Evolutionary conservation across 2,113 vertebrate species (phyloP).

Genomic region (Channa maculata): DNA sequence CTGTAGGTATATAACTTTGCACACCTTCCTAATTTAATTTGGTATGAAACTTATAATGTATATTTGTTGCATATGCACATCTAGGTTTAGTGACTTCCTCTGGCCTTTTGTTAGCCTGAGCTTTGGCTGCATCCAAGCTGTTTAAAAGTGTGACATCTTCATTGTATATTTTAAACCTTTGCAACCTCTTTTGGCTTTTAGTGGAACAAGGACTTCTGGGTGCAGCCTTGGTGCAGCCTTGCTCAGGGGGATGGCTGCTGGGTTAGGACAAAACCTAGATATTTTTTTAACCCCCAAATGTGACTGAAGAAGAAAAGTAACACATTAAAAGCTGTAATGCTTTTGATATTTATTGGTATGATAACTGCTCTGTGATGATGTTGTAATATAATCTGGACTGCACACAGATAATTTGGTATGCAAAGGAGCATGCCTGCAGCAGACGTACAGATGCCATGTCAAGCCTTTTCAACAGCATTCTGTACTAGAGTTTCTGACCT

Average conservation of each 20-base stretch:
- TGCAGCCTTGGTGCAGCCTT: slow-evolving; percentile 22
- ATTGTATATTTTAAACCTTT: neutral
- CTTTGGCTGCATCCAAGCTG: slow-evolving; percentile 11
- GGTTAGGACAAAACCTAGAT: slow-evolving; percentile 32
- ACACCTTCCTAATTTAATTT: slow-evolving; percentile 4
- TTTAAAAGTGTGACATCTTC: slow-evolving; percentile 3
- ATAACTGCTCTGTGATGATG: neutral
- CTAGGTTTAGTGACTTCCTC: slow-evolving; percentile 8
- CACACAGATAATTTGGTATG: neutral
- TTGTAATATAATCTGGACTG: neutral
- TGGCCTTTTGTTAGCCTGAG: slow-evolving; percentile 1
- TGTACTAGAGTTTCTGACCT: neutral
- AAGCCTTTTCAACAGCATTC: neutral
- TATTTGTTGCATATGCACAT: slow-evolving; percentile 26
- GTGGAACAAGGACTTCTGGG: slow-evolving; percentile 26
- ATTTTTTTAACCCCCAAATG: slow-evolving; percentile 2
- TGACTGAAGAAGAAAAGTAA: slow-evolving; percentile 26
- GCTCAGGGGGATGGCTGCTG: slow-evolving; percentile 39
- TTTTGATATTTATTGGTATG: slow-evolving; percentile 10
- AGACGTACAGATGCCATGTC: neutral
- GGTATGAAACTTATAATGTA: slow-evolving; percentile 1
- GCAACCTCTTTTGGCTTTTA: slow-evolving; percentile 13
- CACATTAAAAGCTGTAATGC: neutral
- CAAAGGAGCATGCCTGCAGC: neutral
- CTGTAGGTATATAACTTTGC: slow-evolving; percentile 1